These are phyloP conservation scores for Dastarcus helophoroides DNA, from an alignment of 2,888 invertebrate species.

Conservation along the genomic window DNA sequence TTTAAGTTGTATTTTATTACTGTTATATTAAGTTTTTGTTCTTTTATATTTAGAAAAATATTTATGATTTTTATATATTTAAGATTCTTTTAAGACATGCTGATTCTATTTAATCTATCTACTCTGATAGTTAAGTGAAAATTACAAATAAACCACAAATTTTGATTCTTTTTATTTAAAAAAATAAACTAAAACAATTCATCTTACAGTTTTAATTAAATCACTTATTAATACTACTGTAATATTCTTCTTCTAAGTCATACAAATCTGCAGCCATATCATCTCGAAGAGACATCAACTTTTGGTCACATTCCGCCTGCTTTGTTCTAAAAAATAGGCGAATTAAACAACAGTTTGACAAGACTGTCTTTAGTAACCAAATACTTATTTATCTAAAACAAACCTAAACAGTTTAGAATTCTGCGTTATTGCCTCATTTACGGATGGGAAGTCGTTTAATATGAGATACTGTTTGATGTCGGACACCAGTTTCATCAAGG, in stretches of 20 bases:
- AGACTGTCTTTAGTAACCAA: neutral
- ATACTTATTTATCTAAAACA: conserved; percentile 2
- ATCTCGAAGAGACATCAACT: conserved; percentile 81
- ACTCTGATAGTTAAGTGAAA: no score
- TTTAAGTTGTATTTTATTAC: no score
- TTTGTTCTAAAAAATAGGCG: conserved; percentile 49
- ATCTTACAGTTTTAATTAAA: no score
- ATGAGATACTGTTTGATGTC: conserved; percentile 97
- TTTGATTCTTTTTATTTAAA: no score
- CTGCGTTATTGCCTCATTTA: conserved; percentile 93
- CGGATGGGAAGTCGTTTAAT: conserved; percentile 94
- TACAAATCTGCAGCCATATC: conserved; percentile 91
- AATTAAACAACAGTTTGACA: conserved; percentile 1
- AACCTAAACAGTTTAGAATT: conserved; percentile 71
- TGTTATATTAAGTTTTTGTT: no score
- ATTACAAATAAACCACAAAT: no score
- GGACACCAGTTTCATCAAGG: conserved; percentile 91
- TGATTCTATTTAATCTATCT: no score
- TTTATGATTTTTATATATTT: no score
- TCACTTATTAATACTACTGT: conserved; percentile 71
- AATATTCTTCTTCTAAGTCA: conserved; percentile 88
- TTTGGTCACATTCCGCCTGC: conserved; percentile 87
- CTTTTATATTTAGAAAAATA: no score
- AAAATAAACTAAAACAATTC: no score
- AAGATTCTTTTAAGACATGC: no score